Evolutionary conservation across 2,797 vertebrate species (phyloP).

Genomic region (Apogon talboti): DNA sequence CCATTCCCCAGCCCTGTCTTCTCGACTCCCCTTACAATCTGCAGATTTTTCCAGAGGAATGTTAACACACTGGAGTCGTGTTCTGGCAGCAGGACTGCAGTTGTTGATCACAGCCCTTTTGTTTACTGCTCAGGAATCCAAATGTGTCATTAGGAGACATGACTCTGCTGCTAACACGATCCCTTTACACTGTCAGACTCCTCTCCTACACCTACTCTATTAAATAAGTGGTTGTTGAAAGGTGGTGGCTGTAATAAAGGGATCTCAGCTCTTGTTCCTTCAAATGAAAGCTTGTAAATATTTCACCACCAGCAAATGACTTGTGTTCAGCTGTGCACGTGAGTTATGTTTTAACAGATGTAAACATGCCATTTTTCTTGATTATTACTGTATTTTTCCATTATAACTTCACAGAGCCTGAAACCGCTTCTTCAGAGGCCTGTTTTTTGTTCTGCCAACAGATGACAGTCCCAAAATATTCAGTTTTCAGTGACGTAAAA

Average conservation of each 20-base stretch:
- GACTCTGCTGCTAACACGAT: constrained; percentile 7
- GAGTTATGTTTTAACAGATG: neutral
- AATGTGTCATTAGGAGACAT: constrained; percentile 29
- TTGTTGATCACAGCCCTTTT: constrained; percentile 50
- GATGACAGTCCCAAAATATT: too few relatives aligned
- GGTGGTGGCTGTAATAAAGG: constrained; percentile 19
- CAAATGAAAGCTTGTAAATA: constrained; percentile 29
- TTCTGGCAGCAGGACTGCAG: constrained; percentile 34
- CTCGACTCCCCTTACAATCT: constrained; percentile 37
- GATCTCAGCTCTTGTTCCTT: neutral
- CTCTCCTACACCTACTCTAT: constrained; percentile 16
- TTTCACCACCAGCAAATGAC: constrained; percentile 9
- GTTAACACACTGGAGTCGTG: constrained; percentile 44
- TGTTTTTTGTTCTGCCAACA: too few relatives aligned
- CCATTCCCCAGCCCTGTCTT: constrained; percentile 22
- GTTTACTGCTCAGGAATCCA: constrained; percentile 50
- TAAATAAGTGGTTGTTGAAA: constrained; percentile 47
- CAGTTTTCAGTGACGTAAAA: too few relatives aligned
- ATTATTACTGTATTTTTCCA: neutral
- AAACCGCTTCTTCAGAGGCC: too few relatives aligned
- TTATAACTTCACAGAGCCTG: neutral
- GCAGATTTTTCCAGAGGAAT: constrained; percentile 49
- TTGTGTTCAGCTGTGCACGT: constrained; percentile 12
- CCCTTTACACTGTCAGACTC: constrained; percentile 15
- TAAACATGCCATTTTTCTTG: neutral